phyloP scores from a whole-genome alignment of 2,113 vertebrate genomes.

The Cinclus mexicanus region DNA sequence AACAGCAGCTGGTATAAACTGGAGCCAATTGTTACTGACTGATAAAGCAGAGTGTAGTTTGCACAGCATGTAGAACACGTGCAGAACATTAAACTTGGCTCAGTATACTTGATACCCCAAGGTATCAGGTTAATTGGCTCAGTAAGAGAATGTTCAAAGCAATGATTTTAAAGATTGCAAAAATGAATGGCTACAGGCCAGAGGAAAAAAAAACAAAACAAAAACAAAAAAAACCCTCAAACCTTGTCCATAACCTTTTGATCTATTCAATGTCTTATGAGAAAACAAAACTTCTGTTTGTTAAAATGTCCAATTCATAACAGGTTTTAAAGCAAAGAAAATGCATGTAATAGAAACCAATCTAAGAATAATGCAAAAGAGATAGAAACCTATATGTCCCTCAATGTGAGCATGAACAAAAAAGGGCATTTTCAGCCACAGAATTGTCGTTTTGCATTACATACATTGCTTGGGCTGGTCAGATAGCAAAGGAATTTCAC shows the following conservation, averaged over 20 bases:
- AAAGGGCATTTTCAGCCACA: conserved; percentile 22
- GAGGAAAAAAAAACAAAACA: background rate
- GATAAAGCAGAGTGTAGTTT: background rate
- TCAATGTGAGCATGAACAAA: background rate
- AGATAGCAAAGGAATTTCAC: background rate
- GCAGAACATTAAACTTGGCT: background rate
- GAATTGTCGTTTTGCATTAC: background rate
- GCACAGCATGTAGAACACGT: background rate
- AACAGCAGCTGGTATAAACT: background rate
- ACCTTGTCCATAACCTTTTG: background rate
- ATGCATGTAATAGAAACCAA: background rate
- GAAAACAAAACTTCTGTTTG: background rate
- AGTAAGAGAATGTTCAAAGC: background rate
- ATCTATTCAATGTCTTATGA: background rate
- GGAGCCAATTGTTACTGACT: background rate
- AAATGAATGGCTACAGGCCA: background rate
- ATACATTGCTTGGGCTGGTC: background rate
- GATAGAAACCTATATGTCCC: background rate
- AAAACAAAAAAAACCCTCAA: no score
- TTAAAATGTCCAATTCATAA: background rate
- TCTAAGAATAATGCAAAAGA: background rate
- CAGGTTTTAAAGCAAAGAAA: background rate
- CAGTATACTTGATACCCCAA: background rate
- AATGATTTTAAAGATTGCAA: background rate
- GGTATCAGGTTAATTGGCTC: background rate